Conservation (phyloP, 37 sponge, comb jelly and placozoan species). For the Chondrilla cf. caribensis region DNA sequence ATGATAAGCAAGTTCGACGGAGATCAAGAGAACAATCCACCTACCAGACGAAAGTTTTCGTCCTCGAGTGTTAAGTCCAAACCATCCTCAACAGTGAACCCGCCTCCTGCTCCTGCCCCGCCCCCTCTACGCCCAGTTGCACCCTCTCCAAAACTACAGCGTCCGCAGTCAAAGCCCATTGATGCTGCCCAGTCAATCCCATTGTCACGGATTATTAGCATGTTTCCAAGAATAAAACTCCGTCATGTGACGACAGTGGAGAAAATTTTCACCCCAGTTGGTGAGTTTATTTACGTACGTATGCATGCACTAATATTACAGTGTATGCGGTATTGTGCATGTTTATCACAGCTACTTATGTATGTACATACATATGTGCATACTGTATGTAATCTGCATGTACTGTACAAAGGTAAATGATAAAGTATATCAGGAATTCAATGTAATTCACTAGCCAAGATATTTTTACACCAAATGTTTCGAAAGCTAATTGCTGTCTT, state of each 20-base stretch:
- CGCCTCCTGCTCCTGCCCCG: slow-evolving; percentile 54
- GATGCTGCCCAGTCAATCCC: background rate
- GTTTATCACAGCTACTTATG: background rate
- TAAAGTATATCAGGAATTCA: background rate
- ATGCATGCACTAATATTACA: too few species aligned
- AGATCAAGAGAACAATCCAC: background rate
- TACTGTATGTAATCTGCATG: too few species aligned
- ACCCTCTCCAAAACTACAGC: background rate
- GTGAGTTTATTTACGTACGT: slow-evolving; percentile 37
- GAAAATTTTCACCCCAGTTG: slow-evolving; percentile 67
- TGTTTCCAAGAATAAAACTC: slow-evolving; percentile 9
- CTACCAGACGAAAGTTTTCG: background rate
- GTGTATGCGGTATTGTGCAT: too few species aligned
- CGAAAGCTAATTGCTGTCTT: background rate
- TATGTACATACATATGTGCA: background rate
- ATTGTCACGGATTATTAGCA: background rate
- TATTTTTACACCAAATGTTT: too few species aligned
- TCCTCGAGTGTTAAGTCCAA: background rate
- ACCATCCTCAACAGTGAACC: background rate
- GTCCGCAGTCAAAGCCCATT: background rate
- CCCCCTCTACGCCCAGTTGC: slow-evolving; percentile 30
- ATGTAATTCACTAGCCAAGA: too few species aligned
- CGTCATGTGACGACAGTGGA: slow-evolving; percentile 61
- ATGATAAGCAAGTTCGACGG: background rate
- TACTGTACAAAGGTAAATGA: too few species aligned